phyloP scores from a whole-genome alignment of 2,888 invertebrate species.

The Acrobasis repandana region DNA sequence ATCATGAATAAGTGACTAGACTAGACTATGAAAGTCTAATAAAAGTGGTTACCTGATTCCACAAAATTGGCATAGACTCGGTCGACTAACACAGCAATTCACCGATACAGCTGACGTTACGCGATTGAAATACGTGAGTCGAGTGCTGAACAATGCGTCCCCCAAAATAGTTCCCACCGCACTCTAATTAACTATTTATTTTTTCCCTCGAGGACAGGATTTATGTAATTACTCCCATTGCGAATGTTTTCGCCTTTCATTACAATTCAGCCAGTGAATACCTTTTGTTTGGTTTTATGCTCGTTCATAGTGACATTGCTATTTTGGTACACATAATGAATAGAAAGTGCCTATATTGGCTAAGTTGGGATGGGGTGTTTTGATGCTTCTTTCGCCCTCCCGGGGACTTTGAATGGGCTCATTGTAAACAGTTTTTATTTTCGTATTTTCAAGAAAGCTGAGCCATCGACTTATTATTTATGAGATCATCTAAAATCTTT shows the following conservation, averaged over 20 bases:
- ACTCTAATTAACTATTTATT: conserved; percentile 49
- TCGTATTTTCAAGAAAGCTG: not conserved
- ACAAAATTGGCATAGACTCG: conserved; percentile 8
- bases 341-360: conserved; percentile 11
- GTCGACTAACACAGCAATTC: conserved; percentile 1
- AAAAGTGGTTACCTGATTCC: conserved; percentile 7
- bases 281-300: conserved; percentile 30
- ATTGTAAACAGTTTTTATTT: conserved; percentile 8
- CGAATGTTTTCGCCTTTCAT: conserved; percentile 34
- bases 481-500: not conserved
- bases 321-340: conserved; percentile 11
- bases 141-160: conserved; percentile 41
- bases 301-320: conserved; percentile 12
- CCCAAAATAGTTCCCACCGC: conserved; percentile 41
- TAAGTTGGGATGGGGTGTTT: conserved; percentile 4
- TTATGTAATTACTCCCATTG: conserved; percentile 9
- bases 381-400: not conserved
- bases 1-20: conserved; percentile 12
- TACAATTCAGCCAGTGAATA: conserved; percentile 23
- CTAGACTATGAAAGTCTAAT: conserved; percentile 8
- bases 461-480: not conserved
- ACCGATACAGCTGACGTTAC: conserved; percentile 25
- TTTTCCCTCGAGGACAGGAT: not conserved
- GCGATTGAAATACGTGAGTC: conserved; percentile 73
- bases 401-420: not conserved